A percentile compares a stretch with the other conserved stretches of the same genome.
phyloP scores from a whole-genome alignment of 2,113 vertebrate species.

The Oryzias melastigma region DNA sequence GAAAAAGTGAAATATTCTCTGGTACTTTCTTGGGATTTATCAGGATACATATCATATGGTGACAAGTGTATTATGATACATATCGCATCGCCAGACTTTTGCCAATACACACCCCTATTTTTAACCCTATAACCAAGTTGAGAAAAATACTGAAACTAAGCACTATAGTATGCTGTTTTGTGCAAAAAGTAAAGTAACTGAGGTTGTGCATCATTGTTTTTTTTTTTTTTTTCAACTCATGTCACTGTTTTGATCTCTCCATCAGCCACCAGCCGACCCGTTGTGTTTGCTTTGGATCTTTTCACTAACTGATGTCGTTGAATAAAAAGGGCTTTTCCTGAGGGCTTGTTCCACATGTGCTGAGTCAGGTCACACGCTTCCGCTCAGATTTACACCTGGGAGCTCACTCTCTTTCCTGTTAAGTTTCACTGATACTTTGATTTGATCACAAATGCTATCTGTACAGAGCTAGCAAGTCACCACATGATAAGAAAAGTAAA shows the following conservation, averaged over 20 bases:
- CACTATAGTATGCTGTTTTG: too few species aligned
- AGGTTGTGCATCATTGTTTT: neutral
- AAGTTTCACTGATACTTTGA: neutral
- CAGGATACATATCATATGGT: too few species aligned
- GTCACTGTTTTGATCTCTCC: slow-evolving; percentile 23
- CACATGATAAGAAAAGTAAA: too few species aligned
- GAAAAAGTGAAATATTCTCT: too few species aligned
- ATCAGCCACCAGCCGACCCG: slow-evolving; percentile 15
- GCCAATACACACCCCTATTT: too few species aligned
- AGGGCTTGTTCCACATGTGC: slow-evolving; percentile 35
- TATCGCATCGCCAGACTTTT: too few species aligned
- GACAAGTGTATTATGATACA: too few species aligned
- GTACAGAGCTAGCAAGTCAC: too few species aligned
- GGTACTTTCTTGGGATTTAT: too few species aligned
- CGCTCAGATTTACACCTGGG: slow-evolving; percentile 49
- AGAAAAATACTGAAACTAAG: too few species aligned
- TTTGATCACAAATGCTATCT: too few species aligned
- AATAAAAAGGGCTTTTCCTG: slow-evolving; percentile 52
- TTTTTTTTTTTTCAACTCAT: slow-evolving; percentile 12
- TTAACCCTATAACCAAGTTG: too few species aligned
- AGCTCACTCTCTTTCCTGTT: slow-evolving; percentile 22
- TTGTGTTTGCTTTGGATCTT: slow-evolving; percentile 39
- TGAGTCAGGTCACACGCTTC: slow-evolving; percentile 56
- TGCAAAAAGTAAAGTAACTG: neutral
- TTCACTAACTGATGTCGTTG: slow-evolving; percentile 40